Base-by-base conservation (phyloP, 1,140 invertebrate genomes). In the Caenorhabditis latens region DNA sequence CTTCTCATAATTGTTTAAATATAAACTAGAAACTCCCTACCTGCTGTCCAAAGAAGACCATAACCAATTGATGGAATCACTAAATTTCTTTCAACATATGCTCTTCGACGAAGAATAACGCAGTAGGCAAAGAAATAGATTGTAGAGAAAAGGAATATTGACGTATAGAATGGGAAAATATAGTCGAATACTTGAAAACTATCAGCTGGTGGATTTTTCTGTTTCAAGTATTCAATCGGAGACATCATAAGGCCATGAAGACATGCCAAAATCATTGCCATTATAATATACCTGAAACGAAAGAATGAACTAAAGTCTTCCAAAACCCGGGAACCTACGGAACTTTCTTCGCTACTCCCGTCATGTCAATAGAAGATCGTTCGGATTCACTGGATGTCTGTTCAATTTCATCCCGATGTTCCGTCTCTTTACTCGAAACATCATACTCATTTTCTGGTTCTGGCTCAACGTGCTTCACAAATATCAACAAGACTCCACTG, bases 211-310 rank as follows among this genome's bases (percentile, higher is more conserved):
- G 92, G 84, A 57, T 85, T 90, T 42, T 89, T 87, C 58, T 91
- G 89, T 40, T 88, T 88, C 40, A 92, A 84, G 42, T 90, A 90
- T 63, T 90, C 89, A 82, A 91, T 91, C 4, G 90, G 90, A 61
- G 90, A 86, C 84, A 91, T 85, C 91, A 91, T 91, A 4, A 91
- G 67, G 11, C 90, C 90, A 50, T 91, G 91, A 42, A 91, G 85
- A 58, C 89, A 43, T 19, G 91, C 90, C 6, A 91, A 84, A 40
- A 55, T 19, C 40, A 90, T 83, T 40, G 91, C 67, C 67, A 91
- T 87, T 21, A 87, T 21, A n/a, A 90, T 82, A 82, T 55, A 90
- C 40, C 88, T 89, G 71, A 71, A 88, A 79, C 5, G 11, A 40
- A 71, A 7, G 55, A 19, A 50, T 55, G 11, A 24, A 50, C 7